Evolutionary conservation across 2,113 vertebrate genomes (phyloP).

Genomic region (Sceloporus undulatus): DNA sequence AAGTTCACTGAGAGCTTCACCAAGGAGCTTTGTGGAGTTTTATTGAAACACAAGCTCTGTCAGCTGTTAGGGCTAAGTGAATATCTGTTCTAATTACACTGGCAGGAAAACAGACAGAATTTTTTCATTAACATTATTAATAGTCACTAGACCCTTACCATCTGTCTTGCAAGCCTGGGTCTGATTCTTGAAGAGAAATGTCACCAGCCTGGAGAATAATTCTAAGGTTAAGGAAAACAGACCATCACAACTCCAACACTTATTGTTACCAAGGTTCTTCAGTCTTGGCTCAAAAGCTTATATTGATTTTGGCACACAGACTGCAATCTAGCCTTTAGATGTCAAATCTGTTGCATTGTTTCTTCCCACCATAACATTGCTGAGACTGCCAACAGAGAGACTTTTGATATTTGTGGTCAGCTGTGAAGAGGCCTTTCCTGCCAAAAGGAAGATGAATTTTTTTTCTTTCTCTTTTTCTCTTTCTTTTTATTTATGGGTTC

Average conservation of each 20-base stretch:
- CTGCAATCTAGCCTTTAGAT: conserved; percentile 6
- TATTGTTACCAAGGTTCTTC: conserved; percentile 9
- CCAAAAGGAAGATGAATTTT: not conserved
- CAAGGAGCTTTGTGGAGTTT: conserved; percentile 7
- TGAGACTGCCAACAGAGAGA: not conserved
- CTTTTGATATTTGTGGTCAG: not conserved
- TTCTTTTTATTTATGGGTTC: not conserved
- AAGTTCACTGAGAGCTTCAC: not conserved
- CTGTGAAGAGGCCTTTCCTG: not conserved
- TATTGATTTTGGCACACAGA: not conserved
- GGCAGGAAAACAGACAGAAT: conserved; percentile 15
- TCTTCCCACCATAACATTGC: not conserved
- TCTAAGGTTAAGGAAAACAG: conserved; percentile 31
- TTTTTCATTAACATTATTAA: conserved; percentile 43
- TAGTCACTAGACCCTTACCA: conserved; percentile 28
- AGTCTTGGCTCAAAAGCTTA: conserved; percentile 12
- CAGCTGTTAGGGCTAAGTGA: conserved; percentile 14
- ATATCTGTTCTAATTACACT: conserved; percentile 42
- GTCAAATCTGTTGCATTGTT: conserved; percentile 15
- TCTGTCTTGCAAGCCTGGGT: conserved; percentile 15
- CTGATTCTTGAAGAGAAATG: conserved; percentile 40
- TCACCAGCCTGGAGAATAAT: conserved; percentile 33
- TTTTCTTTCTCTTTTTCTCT: not conserved
- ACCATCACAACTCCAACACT: not conserved
- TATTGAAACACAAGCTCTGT: not conserved